Evolutionary conservation across 2,888 invertebrate genomes (phyloP).

Genomic region (Cantharis nigra): DNA sequence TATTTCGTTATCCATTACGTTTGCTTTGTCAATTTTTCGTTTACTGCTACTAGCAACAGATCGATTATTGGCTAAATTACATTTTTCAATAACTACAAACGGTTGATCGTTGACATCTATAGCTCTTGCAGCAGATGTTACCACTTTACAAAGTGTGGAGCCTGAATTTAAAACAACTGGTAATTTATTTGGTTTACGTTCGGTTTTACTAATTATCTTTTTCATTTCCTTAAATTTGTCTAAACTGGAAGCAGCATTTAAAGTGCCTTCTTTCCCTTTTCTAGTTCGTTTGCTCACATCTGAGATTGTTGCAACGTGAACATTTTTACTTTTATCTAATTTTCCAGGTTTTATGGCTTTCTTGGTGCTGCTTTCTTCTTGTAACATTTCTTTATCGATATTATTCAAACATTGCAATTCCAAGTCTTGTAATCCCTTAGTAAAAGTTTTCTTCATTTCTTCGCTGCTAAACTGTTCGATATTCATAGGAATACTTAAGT

Average conservation of each 20-base stretch:
- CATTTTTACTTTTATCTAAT: not conserved
- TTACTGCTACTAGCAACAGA: not conserved
- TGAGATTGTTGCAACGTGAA: not conserved
- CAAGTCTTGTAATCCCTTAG: constrained; percentile 39
- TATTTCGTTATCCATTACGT: not conserved
- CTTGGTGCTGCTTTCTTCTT: constrained; percentile 7
- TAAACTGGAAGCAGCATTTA: constrained; percentile 35
- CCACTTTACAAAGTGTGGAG: not conserved
- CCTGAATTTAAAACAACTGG: not conserved
- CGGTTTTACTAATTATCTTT: constrained; percentile 30
- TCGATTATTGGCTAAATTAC: not conserved
- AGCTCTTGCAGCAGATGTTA: not conserved
- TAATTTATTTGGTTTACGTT: not conserved
- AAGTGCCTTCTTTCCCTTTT: not conserved
- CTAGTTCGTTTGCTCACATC: not conserved
- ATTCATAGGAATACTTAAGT: constrained; percentile 28
- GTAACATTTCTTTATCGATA: constrained; percentile 44
- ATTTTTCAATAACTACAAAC: not conserved
- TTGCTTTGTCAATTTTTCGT: not conserved
- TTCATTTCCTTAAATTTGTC: constrained; percentile 38
- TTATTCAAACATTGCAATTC: not conserved
- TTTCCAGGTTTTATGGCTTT: not conserved
- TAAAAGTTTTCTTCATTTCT: constrained; percentile 22
- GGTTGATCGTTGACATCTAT: not conserved
- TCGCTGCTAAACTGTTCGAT: constrained; percentile 40